A percentile compares a stretch with the other conserved stretches of the same genome.
These are phyloP conservation scores for Oscheius sp. DNA, from an alignment of 2,888 invertebrate genomes.

Conservation along the genomic window DNA sequence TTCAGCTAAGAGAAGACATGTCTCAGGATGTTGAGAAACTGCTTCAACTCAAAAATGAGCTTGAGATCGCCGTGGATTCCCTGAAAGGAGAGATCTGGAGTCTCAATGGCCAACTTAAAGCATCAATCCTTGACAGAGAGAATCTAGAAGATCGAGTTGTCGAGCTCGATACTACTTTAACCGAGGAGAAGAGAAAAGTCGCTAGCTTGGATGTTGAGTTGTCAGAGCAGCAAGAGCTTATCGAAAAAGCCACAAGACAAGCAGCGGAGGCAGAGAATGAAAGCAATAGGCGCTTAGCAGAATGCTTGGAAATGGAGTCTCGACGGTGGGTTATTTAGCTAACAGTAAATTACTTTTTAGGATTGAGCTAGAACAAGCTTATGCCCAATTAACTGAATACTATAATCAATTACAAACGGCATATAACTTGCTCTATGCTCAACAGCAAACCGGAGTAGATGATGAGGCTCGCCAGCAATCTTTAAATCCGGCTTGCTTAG, in stretches of 20 bases:
- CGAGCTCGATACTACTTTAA: constrained; percentile 39
- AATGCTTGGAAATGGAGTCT: constrained; percentile 56
- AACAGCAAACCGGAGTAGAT: constrained; percentile 23
- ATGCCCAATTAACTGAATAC: constrained; percentile 52
- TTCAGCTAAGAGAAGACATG: constrained; percentile 30
- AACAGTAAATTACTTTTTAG: constrained; percentile 24
- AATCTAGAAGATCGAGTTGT: constrained; percentile 41
- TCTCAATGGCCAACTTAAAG: constrained; percentile 63
- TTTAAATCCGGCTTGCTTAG: background rate
- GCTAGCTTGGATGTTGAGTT: constrained; percentile 49
- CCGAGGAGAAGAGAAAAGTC: constrained; percentile 46
- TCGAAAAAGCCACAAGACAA: constrained; percentile 49
- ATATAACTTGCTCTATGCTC: constrained; percentile 51
- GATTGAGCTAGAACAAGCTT: constrained; percentile 57
- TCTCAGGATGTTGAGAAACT: constrained; percentile 37
- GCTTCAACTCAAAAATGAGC: constrained; percentile 54
- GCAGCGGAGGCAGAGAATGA: constrained; percentile 59
- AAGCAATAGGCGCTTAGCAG: constrained; percentile 53
- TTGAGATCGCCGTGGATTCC: constrained; percentile 61
- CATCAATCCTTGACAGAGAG: constrained; percentile 48
- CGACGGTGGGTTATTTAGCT: no score
- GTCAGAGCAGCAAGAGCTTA: constrained; percentile 52
- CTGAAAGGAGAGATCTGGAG: constrained; percentile 65
- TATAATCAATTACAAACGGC: constrained; percentile 57
- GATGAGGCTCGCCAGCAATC: background rate